phyloP scores from a whole-genome alignment of 2,113 vertebrate species.

The Ophthalmolycus amberensis region DNA sequence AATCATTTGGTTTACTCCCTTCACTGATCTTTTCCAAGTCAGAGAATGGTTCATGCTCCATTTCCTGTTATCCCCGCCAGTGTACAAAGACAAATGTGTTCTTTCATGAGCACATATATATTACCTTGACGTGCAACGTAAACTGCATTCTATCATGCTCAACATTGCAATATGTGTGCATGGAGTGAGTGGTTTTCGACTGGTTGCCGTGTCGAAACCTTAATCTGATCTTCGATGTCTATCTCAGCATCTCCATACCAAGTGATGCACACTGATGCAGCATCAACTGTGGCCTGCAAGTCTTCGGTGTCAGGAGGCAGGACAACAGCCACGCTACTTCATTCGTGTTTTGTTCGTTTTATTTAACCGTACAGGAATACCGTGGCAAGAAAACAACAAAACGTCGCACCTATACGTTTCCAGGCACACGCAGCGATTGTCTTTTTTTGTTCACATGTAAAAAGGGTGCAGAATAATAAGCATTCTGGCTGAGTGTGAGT shows the following conservation, averaged over 20 bases:
- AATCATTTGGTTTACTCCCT: neutral
- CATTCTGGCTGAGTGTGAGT: neutral
- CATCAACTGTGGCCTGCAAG: constrained; percentile 23
- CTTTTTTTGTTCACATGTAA: constrained; percentile 41
- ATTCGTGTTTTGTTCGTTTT: constrained; percentile 36
- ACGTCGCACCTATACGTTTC: neutral
- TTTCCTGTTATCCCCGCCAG: neutral
- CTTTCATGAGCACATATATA: constrained; percentile 15
- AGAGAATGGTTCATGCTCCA: constrained; percentile 4
- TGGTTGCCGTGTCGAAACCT: neutral
- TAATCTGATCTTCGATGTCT: constrained; percentile 18
- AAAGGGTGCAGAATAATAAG: constrained; percentile 25
- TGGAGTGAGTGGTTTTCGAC: constrained; percentile 9
- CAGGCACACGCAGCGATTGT: neutral
- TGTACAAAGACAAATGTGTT: constrained; percentile 19
- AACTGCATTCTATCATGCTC: constrained; percentile 21
- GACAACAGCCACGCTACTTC: constrained; percentile 1
- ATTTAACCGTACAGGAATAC: neutral
- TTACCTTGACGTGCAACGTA: constrained; percentile 30
- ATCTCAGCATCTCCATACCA: constrained; percentile 2
- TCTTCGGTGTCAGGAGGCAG: neutral
- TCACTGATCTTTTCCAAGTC: constrained; percentile 6
- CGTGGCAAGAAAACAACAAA: neutral
- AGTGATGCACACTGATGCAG: constrained; percentile 10
- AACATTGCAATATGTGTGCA: constrained; percentile 7